Conservation (phyloP, 2,113 vertebrate species). For the Xenus cinereus region DNA sequence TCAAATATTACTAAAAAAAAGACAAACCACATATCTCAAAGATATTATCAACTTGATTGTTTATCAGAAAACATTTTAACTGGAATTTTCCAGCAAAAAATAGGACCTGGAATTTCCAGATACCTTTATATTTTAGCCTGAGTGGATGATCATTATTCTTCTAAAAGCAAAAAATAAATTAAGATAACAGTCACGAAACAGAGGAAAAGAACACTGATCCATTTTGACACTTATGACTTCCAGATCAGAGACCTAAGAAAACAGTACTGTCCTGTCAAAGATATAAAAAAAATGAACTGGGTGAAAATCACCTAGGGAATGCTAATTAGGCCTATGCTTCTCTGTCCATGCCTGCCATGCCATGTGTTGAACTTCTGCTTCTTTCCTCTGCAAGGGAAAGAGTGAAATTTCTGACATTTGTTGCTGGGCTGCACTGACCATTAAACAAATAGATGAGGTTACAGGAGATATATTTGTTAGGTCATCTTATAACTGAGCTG, state of each 20-base stretch:
- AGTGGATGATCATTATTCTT: background rate
- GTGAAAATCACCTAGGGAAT: background rate
- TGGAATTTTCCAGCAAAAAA: background rate
- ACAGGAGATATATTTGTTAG: background rate
- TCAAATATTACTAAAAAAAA: background rate
- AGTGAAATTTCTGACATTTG: background rate
- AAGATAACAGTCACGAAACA: background rate
- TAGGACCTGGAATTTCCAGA: background rate
- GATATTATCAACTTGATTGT: background rate
- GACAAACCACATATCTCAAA: background rate
- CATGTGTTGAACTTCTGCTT: background rate
- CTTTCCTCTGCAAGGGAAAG: background rate
- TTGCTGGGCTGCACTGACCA: background rate
- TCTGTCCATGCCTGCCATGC: background rate
- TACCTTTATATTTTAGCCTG: background rate
- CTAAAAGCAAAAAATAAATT: background rate
- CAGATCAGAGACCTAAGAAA: slow-evolving; percentile 12
- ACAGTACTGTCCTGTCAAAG: background rate
- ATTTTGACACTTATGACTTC: background rate
- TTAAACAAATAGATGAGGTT: background rate
- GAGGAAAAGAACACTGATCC: background rate
- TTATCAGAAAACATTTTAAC: background rate
- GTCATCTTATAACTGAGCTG: background rate
- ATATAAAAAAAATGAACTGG: background rate
- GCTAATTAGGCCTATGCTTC: background rate